These are phyloP conservation scores for Ornithorhynchus anatinus DNA, from an alignment of 2,113 vertebrate species.

Conservation along the genomic window DNA sequence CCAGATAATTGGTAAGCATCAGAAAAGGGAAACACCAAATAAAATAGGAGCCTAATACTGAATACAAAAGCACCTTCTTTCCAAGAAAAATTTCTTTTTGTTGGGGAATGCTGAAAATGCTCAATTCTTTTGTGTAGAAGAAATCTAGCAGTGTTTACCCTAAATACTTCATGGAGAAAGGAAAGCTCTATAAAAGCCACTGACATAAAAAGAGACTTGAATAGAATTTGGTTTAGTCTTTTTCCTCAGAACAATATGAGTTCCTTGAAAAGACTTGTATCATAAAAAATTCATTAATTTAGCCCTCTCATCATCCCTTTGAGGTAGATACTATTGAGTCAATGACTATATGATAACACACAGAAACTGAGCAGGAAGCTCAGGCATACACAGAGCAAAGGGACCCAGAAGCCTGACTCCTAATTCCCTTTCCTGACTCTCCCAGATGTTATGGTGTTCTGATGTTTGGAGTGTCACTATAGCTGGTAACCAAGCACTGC, in stretches of 20 bases:
- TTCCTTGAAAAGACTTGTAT: slow-evolving; percentile 38
- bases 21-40: slow-evolving; percentile 43
- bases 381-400: slow-evolving; percentile 4
- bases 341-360: slow-evolving; percentile 22
- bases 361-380: slow-evolving; percentile 41
- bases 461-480: not conserved
- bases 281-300: slow-evolving; percentile 47
- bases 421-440: slow-evolving; percentile 6
- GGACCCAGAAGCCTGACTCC: not conserved
- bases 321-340: slow-evolving; percentile 28
- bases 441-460: not conserved
- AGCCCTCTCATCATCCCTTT: slow-evolving; percentile 42
- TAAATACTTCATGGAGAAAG: slow-evolving; percentile 31
- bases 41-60: slow-evolving; percentile 32
- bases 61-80: slow-evolving; percentile 37
- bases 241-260: slow-evolving; percentile 35
- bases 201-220: slow-evolving; percentile 24
- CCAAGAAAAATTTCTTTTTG: slow-evolving; percentile 32
- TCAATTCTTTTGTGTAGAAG: slow-evolving; percentile 28
- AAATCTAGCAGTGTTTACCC: slow-evolving; percentile 14
- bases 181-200: slow-evolving; percentile 35
- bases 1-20: slow-evolving; percentile 43
- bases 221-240: slow-evolving; percentile 31
- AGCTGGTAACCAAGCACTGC: not conserved
- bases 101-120: slow-evolving; percentile 40